Base-by-base conservation (phyloP, 2,888 invertebrate genomes). In the Phyllotreta cruciferae region DNA sequence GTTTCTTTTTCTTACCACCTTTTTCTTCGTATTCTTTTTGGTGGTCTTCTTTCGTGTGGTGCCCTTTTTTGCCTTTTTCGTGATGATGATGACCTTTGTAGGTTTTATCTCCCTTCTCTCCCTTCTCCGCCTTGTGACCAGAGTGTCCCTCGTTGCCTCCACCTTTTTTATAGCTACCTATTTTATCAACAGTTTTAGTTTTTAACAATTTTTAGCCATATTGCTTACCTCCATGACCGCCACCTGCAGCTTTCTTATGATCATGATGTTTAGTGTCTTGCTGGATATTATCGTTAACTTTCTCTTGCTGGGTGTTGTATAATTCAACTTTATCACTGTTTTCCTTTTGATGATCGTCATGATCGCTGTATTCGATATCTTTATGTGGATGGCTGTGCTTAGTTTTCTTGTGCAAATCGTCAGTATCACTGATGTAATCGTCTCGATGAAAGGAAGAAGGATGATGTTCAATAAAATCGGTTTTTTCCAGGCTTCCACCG, bases 1-100 rank as follows among this genome's bases (percentile, higher is more conserved):
- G 83, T 49, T 83, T 81, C 74, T 85, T 84, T 68, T 84, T 81
- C 62, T 82, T 77, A 0, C 82, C 83, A 52, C 83, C 82, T 57
- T 83, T 80, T 66, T 84, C 84, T 52, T 79, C 81, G 58, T 84
- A 83, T 63, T 82, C 79, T 3, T 84, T 84, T 66, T 82, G 79
- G 68, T 85, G 83, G 35, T 80, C 82, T 71, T 84, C 84, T 73
- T 81, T 80, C 35, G 77, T 76, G 62, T 82, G 79, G 57, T 82
- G 78, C 10, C 81, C 81, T 55, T 79, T 77, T 60, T 78, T 73
- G 1, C 66, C 69, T 60, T 80, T 79, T 52, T 75, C 76, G 60
- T 80, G 70, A 36, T 78, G 70, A 63, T 80, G 80, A 39, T 74
- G 71, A 5, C 79, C 80, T 67, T 79, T 75, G 67, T 80, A 80